Evolutionary conservation across 1,140 invertebrate genomes (phyloP).

Genomic region (Heliconius hewitsoni): DNA sequence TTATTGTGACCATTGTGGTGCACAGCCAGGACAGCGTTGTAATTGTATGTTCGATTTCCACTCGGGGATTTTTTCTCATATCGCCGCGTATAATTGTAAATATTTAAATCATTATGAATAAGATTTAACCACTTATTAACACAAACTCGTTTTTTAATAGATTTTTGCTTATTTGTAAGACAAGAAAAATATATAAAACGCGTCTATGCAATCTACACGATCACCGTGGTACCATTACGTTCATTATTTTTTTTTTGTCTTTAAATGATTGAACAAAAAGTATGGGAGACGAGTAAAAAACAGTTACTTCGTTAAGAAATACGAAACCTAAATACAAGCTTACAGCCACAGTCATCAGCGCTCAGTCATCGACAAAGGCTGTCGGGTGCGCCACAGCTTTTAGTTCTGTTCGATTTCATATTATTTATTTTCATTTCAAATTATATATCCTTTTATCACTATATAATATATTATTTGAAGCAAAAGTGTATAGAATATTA

Average conservation of each 20-base stretch:
- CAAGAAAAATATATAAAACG: too few relatives aligned
- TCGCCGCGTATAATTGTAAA: too few relatives aligned
- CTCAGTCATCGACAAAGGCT: slow-evolving; percentile 3
- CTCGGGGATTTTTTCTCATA: too few relatives aligned
- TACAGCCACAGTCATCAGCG: neutral
- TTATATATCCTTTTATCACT: neutral
- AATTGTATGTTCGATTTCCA: too few relatives aligned
- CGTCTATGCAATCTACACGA: too few relatives aligned
- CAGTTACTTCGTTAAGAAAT: neutral
- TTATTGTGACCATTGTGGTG: too few relatives aligned
- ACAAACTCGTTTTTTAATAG: too few relatives aligned
- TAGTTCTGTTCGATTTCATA: neutral
- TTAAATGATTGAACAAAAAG: neutral
- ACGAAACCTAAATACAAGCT: neutral
- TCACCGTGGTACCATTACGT: too few relatives aligned
- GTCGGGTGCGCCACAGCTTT: neutral
- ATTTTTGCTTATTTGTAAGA: too few relatives aligned
- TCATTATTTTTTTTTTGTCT: neutral
- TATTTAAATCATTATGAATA: too few relatives aligned
- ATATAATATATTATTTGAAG: neutral
- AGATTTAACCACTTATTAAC: too few relatives aligned
- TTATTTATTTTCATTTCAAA: neutral
- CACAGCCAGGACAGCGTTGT: too few relatives aligned
- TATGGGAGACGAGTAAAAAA: neutral
- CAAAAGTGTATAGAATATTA: slow-evolving; percentile 1